phyloP scores from a whole-genome alignment of 1,140 invertebrate species.

The Lepidurus arcticus region DNA sequence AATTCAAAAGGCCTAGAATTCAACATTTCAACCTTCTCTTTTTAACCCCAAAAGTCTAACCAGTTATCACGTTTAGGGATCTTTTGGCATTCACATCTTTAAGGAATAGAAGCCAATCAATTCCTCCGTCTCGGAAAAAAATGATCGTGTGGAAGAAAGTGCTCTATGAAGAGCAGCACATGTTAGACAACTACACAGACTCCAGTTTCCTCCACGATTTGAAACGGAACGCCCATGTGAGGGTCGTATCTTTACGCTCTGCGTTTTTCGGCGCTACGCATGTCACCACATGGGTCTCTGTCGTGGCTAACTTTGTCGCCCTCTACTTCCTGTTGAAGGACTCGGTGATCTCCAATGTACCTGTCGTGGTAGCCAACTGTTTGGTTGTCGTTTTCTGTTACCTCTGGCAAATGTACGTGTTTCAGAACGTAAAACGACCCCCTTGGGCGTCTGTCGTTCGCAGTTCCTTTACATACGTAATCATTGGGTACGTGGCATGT shows the following conservation, averaged over 20 bases:
- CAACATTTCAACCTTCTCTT: too few relatives aligned
- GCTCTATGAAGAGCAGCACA: not conserved
- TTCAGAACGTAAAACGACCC: slow-evolving; percentile 39
- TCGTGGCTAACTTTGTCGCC: slow-evolving; percentile 34
- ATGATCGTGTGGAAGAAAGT: not conserved
- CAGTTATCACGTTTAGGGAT: not conserved
- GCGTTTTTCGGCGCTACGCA: not conserved
- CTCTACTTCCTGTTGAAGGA: slow-evolving; percentile 35
- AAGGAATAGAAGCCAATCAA: not conserved
- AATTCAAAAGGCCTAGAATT: too few relatives aligned
- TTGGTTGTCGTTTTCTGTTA: slow-evolving; percentile 24
- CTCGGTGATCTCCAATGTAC: slow-evolving; percentile 30
- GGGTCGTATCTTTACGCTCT: not conserved
- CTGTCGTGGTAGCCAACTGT: slow-evolving; percentile 16
- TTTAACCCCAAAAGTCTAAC: too few relatives aligned
- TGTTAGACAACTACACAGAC: not conserved
- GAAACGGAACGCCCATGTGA: not conserved
- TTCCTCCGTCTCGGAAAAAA: not conserved
- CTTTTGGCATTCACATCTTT: not conserved
- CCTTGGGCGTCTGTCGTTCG: slow-evolving; percentile 1
- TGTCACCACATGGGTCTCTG: not conserved
- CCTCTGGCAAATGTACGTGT: slow-evolving; percentile 38
- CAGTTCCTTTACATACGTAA: slow-evolving; percentile 58
- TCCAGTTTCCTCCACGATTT: not conserved
- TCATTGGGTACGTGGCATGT: slow-evolving; percentile 77